A percentile compares a stretch with the other conserved stretches of the same genome.
Evolutionary conservation across 2,797 vertebrate genomes (phyloP).

Genomic region (Muscicapa striata): DNA sequence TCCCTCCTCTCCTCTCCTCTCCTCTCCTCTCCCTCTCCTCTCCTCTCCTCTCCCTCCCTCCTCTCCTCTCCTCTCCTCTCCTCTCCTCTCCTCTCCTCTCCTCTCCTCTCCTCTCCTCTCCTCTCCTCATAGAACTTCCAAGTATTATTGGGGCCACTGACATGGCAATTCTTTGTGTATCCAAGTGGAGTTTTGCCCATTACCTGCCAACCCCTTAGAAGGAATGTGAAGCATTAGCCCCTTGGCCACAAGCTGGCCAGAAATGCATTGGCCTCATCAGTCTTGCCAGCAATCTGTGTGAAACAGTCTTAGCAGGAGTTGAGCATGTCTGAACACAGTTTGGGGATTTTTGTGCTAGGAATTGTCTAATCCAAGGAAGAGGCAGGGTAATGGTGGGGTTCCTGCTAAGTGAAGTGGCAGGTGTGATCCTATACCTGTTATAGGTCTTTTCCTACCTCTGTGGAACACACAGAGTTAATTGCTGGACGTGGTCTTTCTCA

Average conservation of each 20-base stretch:
- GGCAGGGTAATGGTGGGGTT: background rate
- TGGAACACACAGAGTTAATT: constrained; percentile 50
- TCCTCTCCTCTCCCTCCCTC: too few species aligned
- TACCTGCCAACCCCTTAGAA: background rate
- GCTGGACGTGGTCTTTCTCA: background rate
- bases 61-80: too few species aligned
- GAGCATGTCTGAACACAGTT: constrained; percentile 54
- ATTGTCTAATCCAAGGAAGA: constrained; percentile 10
- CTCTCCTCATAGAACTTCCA: background rate
- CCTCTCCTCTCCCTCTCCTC: too few species aligned
- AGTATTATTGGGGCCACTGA: background rate
- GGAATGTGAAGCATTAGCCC: constrained; percentile 66
- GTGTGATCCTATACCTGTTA: constrained; percentile 1
- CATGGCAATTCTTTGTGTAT: background rate
- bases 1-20: background rate
- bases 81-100: too few species aligned
- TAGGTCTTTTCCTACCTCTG: background rate
- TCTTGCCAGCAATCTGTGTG: constrained; percentile 3
- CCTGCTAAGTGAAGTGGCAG: background rate
- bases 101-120: background rate
- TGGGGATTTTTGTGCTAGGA: constrained; percentile 39
- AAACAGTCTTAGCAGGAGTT: background rate
- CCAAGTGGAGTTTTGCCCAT: background rate
- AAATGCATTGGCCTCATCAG: constrained; percentile 14
- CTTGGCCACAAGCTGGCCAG: constrained; percentile 19